A percentile compares a stretch with the other conserved stretches of the same genome.
Conservation (phyloP, 2,113 vertebrate genomes). For the Anoplopoma fimbria region DNA sequence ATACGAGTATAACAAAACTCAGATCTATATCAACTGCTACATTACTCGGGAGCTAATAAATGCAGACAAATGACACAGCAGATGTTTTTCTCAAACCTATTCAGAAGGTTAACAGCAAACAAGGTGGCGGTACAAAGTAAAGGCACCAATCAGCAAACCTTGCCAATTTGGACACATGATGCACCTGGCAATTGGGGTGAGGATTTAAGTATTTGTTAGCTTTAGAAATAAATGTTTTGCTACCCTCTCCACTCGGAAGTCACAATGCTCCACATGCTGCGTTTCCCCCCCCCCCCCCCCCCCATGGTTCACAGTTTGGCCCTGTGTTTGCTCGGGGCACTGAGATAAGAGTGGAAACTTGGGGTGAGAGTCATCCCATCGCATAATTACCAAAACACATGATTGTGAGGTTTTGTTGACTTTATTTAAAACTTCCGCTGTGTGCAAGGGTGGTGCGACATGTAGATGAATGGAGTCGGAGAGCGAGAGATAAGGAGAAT, state of each 20-base stretch:
- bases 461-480: constrained; percentile 55
- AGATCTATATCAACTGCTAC: neutral
- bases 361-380: constrained; percentile 13
- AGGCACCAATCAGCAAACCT: neutral
- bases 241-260: neutral
- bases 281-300: neutral
- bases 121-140: neutral
- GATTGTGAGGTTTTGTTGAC: constrained; percentile 42
- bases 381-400: constrained; percentile 48
- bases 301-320: neutral
- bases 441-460: constrained; percentile 2
- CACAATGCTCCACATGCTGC: constrained; percentile 3
- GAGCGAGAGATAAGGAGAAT: constrained; percentile 59
- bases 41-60: neutral
- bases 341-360: constrained; percentile 38
- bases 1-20: neutral
- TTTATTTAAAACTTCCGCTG: constrained; percentile 35
- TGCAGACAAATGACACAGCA: neutral
- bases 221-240: neutral
- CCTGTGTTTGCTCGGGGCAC: constrained; percentile 10
- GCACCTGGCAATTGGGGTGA: neutral
- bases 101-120: neutral
- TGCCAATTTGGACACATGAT: neutral
- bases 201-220: neutral
- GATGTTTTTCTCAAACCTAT: neutral